Evolutionary conservation across 2,113 vertebrate genomes (phyloP), one percentile per base, ranked within the genome.

Genomic region (Ctenomys sociabilis): DNA sequence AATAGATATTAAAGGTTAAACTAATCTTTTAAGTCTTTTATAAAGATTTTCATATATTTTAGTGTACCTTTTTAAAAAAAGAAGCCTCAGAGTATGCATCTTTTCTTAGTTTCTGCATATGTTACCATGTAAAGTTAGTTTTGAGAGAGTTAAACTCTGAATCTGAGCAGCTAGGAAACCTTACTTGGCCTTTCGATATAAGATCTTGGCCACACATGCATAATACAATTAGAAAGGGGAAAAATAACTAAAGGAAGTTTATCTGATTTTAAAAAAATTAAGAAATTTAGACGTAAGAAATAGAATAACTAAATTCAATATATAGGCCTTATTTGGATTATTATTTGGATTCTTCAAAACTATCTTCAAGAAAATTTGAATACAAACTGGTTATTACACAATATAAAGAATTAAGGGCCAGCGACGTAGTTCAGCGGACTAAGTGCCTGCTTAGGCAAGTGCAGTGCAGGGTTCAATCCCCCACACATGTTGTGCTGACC

Each of bases 61-160:
- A 93, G 40, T 61, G 7, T 22, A 83, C 13, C 86, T 91, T 68
- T 92, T 92, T 93, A 43, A 78, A 78, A 80, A 45, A 89, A 90
- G 52, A 61, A 97, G 17, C 85, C 61, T 93, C 80, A 57, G 70
- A 72, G n/a, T 64, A 82, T 24, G 21, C 3, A 90, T 61, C 24
- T 91, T 83, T 96, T 92, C 66, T 84, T 49, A 95, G 63, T 52
- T 66, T 90, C 61, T 85, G 84, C 16, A 94, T 66, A 52, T 40
- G 43, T 61, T 89, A 54, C n/a, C 10, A 61, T 1, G 21, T 64
- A 83, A 91, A 59, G 52, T 88, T 88, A 90, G 75, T 54, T 88
- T 57, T 96, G 78, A 91, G 40, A 59, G 19, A 84, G 57, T 40
- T 64, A 73, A 82, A 88, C 22, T 88, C 37, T 94, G 61, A 84